Evolutionary conservation across 1,140 invertebrate species (phyloP).

Genomic region (Bicyclus anynana): DNA sequence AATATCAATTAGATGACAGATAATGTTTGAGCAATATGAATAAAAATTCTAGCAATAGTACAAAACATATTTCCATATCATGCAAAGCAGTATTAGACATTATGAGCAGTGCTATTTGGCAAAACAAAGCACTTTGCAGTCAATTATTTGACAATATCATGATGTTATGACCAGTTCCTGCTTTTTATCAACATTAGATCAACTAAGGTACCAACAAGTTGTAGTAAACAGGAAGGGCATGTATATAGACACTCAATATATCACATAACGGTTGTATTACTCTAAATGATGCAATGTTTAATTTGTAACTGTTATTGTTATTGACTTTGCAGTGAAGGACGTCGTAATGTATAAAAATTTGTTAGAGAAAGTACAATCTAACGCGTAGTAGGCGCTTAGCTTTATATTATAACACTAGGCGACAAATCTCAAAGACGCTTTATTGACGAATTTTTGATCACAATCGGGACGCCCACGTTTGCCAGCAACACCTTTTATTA

Average conservation of each 20-base stretch:
- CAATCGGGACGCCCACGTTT: constrained; percentile 15
- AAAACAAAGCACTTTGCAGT: too few relatives aligned
- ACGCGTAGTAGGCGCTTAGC: constrained; percentile 31
- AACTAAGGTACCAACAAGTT: not conserved
- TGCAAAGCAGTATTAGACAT: too few relatives aligned
- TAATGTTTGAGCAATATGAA: too few relatives aligned
- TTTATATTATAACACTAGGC: constrained; percentile 1
- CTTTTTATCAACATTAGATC: not conserved
- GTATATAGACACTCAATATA: not conserved
- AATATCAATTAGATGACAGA: too few relatives aligned
- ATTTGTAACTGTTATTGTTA: constrained; percentile 22
- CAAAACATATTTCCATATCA: too few relatives aligned
- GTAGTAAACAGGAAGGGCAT: constrained; percentile 5
- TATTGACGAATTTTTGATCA: constrained; percentile 7
- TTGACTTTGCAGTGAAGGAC: constrained; percentile 41
- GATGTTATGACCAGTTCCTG: too few relatives aligned
- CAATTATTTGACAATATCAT: too few relatives aligned
- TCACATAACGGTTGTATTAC: not conserved
- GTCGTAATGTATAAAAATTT: constrained; percentile 37
- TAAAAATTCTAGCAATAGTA: too few relatives aligned
- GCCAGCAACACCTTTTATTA: constrained; percentile 44
- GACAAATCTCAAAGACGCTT: not conserved
- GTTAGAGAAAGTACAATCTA: constrained; percentile 45
- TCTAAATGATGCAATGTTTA: constrained; percentile 18
- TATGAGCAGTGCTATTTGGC: too few relatives aligned